Base-by-base conservation (phyloP, 2,888 invertebrate genomes). In the Trachelus troglodyta region DNA sequence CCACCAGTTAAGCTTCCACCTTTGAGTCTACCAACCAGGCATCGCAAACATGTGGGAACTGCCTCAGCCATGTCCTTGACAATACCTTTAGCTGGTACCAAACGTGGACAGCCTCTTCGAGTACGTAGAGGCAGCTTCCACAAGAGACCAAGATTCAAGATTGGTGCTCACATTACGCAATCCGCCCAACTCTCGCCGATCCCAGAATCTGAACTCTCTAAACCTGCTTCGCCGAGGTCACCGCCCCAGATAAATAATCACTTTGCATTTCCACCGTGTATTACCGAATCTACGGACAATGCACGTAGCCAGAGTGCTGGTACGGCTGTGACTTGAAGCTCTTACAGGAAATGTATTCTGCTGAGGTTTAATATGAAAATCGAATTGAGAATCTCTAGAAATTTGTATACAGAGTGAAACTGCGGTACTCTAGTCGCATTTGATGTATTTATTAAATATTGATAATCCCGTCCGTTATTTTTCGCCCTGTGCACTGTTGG, bases 141-240 rank as follows among this genome's bases (percentile, higher is more conserved):
- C 75, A 90, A 90, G 75, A 82, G 90, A 75, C 89, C 90, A 0
- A 86, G 89, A 40, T 89, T 90, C 77, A 91, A 90, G 77, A 85
- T 89, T 77, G 89, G 89, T 30, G 87, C 89, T 12, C 90, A 89
- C 68, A 81, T 90, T 1, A 86, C 91, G 3, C 91, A 92, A 75
- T 90, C 92, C 11, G 91, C 92, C 11, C 92, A 92, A 68, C 90
- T 95, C 79, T 95, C 95, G 77, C 95, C 95, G 40, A 95, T 95
- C 77, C 94, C 95, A 79, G 95, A 95, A 86, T 95, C 95, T 74
- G 95, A 95, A 40, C 92, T 95, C 31, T 95, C 95, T 74, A 95
- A 95, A 92, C 95, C 95, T 1, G 94, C 94, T 30, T 95, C 95
- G 78, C 95, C 95, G 85, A 87, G 92, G 87, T 89, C 89, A 80